These are phyloP conservation scores for Peromyscus melanophrys DNA, from an alignment of 2,797 vertebrate species.

Conservation along the genomic window DNA sequence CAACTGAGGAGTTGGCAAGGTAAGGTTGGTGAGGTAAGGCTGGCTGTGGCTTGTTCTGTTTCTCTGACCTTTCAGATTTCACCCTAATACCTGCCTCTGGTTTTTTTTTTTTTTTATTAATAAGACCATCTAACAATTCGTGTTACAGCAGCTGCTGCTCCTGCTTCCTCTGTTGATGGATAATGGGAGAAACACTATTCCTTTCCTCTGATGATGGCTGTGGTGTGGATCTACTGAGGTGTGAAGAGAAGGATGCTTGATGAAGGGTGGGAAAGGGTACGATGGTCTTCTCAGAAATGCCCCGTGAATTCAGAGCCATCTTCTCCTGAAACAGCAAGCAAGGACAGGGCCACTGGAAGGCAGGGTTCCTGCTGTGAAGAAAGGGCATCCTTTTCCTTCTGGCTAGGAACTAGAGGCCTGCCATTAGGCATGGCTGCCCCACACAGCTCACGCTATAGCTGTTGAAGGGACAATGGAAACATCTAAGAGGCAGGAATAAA, in stretches of 20 bases:
- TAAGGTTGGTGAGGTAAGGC: no score
- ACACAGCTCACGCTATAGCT: no score
- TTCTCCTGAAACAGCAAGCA: background rate
- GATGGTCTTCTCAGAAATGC: background rate
- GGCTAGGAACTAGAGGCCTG: background rate
- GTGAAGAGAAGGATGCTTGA: background rate
- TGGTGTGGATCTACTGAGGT: background rate
- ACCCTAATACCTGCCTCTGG: no score
- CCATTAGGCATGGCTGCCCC: no score
- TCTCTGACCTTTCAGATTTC: no score
- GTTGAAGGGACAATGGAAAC: background rate
- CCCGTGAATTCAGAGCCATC: background rate
- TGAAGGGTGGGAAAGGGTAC: background rate
- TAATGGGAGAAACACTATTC: background rate
- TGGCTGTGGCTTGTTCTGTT: no score
- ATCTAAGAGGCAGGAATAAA: background rate
- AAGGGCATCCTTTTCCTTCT: no score
- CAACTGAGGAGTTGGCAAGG: no score
- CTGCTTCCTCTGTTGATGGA: background rate
- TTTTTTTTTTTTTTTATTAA: no score
- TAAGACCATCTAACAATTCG: no score
- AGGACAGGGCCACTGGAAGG: background rate
- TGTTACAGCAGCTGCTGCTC: background rate
- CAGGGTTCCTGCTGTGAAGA: background rate
- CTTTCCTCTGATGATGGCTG: background rate